Evolutionary conservation across 2,888 invertebrate genomes (phyloP), one percentile per base, ranked within the genome.

Genomic region (Parelbella ahira): DNA sequence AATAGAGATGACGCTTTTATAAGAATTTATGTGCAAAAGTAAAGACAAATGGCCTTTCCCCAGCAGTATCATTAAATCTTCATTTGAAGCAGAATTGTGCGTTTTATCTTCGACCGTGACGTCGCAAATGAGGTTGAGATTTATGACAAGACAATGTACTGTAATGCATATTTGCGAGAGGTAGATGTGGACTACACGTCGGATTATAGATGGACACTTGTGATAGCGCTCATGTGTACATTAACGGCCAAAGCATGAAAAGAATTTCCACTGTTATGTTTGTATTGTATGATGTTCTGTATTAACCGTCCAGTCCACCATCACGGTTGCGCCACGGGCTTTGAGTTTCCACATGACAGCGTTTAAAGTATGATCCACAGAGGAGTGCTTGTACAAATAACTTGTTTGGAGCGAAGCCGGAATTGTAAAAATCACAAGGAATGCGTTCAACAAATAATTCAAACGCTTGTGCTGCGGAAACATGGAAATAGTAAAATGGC

Each of bases 291-390:
- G 3, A 20, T 6, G 23, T 30, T 24, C 10, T 19, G 7, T 19
- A 23, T 13, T 18, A 32, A 25, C 24, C 25, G 4, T 9, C 32
- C 30, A 18, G 38, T 30, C 24, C 23, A 25, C 18, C 30, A 19
- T 32, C 30, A 25, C 32, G 12, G 24, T 19, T 13, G 38, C 18
- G 8, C 23, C 29, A 11, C 18, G 4, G 23, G 39, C 39, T 39
- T 32, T 39, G 32, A 39, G 24, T 39, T 39, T 39, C 30, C 18
- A 39, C 39, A 39, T 32, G 25, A 20, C 25, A 11, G 32, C 18
- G 25, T 13, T 24, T 12, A 11, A 8, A 39, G 32, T 23, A 30
- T 19, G 18, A 32, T 23, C 15, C 30, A 9, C 11, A 30, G 5
- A 15, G 9, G 8, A 23, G 10, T 23, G 12, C 11, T 27, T 9